Base-by-base conservation (phyloP, 2,113 vertebrate genomes). In the Nanger granti region DNA sequence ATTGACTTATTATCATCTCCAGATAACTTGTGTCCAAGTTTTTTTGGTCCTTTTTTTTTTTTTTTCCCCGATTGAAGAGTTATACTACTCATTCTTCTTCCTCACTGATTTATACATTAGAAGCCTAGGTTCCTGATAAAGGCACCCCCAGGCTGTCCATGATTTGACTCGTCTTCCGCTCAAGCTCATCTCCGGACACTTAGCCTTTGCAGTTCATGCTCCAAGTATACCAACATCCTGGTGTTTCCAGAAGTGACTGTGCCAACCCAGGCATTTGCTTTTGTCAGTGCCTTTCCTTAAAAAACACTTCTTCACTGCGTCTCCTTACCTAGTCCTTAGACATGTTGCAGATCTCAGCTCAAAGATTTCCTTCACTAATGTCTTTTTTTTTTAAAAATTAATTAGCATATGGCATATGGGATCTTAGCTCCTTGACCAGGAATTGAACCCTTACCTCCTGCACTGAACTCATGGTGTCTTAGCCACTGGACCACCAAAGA, bases 1-100 rank as follows among this genome's bases (percentile, higher is more conserved):
- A 76, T 87, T 34, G 54, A 69, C 64, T 92, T 87, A 57, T 76
- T 69, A 89, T 55, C 64, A 85, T 82, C 15, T 80, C 24, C 47
- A 87, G 28, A 55, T 49, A 96, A 95, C 20, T 31, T 20, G 5
- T 85, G 26, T 37, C 12, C 8, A 24, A 7, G 31, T 22, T 79
- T 15, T 37, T 17, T 66, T 49, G 2, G 47, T 49, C 47, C 47
- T 26, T 22, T 66, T 15, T 20, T 34, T 28, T 28, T 62, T 87
- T 31, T 83, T 41, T 49, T 41, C 3, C 0, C 14, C 0, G 0
- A 41, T 22, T 41, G 49, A 86, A 85, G 24, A 87, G 12, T 57
- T 87, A 73, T 2, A 57, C n/a, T 91, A 26, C 15, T 34, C 44
- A 69, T 84, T 89, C 59, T 34, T 24, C 26, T 41, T 83, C 52